Evolutionary conservation across 2,888 invertebrate species (phyloP).

Genomic region (Melanophora roralis): DNA sequence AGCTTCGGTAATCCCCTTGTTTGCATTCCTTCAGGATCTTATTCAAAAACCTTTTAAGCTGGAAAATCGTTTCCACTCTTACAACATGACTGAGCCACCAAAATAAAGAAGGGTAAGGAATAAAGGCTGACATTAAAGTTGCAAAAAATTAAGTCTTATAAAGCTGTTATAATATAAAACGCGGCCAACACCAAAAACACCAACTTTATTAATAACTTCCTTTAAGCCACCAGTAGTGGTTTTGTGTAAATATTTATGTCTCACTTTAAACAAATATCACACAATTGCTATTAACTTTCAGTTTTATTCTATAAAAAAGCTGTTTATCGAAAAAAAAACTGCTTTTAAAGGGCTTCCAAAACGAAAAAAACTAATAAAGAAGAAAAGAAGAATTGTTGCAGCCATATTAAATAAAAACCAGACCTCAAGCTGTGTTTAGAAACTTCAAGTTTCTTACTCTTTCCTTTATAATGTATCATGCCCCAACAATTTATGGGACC

Average conservation of each 20-base stretch:
- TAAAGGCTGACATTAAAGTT: no score
- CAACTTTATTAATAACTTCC: background rate
- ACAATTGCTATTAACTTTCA: constrained; percentile 14
- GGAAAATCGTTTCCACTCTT: no score
- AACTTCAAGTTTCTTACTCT: constrained; percentile 49
- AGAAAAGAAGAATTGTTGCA: background rate
- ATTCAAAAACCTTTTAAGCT: no score
- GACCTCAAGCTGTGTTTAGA: constrained; percentile 51
- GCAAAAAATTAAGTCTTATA: no score
- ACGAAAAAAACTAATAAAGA: background rate
- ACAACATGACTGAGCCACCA: no score
- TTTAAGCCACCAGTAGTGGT: background rate
- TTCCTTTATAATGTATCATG: background rate
- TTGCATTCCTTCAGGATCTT: no score
- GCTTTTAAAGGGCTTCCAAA: constrained; percentile 34
- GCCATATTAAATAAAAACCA: constrained; percentile 10
- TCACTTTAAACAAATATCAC: constrained; percentile 32
- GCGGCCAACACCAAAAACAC: no score
- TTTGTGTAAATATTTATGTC: background rate
- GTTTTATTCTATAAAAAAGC: background rate
- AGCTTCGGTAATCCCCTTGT: no score
- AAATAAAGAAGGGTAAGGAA: no score
- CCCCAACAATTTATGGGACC: constrained; percentile 20
- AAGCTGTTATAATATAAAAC: no score
- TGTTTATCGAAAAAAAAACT: background rate